Evolutionary conservation across 2,888 invertebrate genomes (phyloP).

Genomic region (Ligdia adustata): DNA sequence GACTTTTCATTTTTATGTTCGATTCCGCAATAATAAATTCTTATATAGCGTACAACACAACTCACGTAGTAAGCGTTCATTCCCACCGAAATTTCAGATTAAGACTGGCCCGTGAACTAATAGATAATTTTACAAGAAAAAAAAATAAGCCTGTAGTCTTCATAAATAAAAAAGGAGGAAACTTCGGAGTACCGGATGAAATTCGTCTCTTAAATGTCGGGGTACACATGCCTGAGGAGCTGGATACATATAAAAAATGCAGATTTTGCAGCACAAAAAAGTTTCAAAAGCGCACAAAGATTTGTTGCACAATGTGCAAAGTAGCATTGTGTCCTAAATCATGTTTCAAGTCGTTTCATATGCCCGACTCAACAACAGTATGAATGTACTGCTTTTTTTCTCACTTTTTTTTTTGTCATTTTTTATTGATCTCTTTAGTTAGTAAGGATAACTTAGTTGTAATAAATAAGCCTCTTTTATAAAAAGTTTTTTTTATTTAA

Average conservation of each 20-base stretch:
- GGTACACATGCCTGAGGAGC: conserved; percentile 43
- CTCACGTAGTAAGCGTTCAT: conserved; percentile 22
- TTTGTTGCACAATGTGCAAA: conserved; percentile 31
- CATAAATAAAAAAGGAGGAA: too few species aligned
- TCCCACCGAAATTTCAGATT: conserved; percentile 24
- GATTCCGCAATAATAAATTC: conserved; percentile 36
- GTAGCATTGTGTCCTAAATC: conserved; percentile 28
- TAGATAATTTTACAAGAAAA: conserved; percentile 16
- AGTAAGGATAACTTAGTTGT: not conserved
- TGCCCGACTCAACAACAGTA: too few species aligned
- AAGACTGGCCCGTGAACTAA: conserved; percentile 18
- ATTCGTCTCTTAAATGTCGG: conserved; percentile 44
- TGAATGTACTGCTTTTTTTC: too few species aligned
- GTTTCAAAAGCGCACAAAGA: conserved; percentile 32
- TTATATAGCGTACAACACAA: conserved; percentile 37
- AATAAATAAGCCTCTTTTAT: not conserved
- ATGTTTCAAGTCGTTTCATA: conserved; percentile 30
- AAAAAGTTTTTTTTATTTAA: not conserved
- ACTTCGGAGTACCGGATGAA: conserved; percentile 45
- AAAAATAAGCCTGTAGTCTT: too few species aligned
- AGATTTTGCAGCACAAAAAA: conserved; percentile 43
- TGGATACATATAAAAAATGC: conserved; percentile 42
- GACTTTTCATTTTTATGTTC: conserved; percentile 43
- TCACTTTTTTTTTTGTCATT: too few species aligned
- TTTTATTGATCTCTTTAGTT: too few species aligned